A percentile compares a stretch with the other conserved stretches of the same genome.
These are phyloP conservation scores for Eclectus roratus DNA, from an alignment of 2,113 vertebrate genomes.

Conservation along the genomic window DNA sequence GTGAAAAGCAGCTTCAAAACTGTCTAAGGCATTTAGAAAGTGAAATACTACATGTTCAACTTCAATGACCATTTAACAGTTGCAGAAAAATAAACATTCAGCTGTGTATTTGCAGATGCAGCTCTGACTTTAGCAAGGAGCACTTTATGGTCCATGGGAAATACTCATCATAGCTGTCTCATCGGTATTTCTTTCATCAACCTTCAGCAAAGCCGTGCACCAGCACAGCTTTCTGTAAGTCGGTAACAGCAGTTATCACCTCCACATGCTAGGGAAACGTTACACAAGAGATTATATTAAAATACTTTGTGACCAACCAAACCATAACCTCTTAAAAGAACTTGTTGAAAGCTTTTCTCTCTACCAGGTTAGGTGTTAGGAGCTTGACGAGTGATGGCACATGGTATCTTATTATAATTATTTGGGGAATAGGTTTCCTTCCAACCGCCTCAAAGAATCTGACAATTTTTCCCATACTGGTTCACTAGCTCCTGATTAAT, in stretches of 20 bases:
- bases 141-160: neutral
- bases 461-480: neutral
- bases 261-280: neutral
- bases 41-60: neutral
- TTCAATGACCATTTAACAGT: neutral
- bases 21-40: neutral
- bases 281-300: neutral
- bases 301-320: neutral
- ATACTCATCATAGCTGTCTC: neutral
- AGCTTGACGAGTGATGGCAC: neutral
- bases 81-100: neutral
- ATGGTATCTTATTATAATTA: neutral
- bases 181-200: neutral
- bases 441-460: neutral
- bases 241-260: neutral
- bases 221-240: neutral
- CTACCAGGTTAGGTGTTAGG: neutral
- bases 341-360: conserved; percentile 16
- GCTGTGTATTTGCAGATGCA: neutral
- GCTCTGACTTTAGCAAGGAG: neutral
- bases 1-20: neutral
- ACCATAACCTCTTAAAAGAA: neutral
- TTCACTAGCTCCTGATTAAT: neutral
- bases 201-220: neutral
- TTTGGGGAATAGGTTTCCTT: neutral